These are phyloP conservation scores for Myripristis murdjan DNA, from an alignment of 2,797 vertebrate genomes.

Conservation along the genomic window DNA sequence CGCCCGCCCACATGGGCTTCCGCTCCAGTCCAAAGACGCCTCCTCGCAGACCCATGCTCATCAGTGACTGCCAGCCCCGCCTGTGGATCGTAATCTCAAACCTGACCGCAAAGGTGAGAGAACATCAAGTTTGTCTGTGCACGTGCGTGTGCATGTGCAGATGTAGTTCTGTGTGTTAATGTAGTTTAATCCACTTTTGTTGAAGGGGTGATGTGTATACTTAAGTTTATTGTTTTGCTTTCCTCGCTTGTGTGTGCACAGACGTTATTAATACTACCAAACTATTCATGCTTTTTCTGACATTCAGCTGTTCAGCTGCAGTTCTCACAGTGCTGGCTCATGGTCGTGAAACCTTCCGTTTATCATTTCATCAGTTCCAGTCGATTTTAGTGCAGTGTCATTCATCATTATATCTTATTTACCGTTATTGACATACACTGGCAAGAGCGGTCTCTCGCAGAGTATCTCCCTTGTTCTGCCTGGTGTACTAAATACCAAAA, in stretches of 20 bases:
- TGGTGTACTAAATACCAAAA: constrained; percentile 25
- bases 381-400: constrained; percentile 7
- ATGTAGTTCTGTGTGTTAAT: background rate
- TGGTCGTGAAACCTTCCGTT: constrained; percentile 56
- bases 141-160: background rate
- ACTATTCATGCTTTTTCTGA: constrained; percentile 51
- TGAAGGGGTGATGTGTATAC: constrained; percentile 36
- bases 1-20: constrained; percentile 98
- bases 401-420: constrained; percentile 29
- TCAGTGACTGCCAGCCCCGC: constrained; percentile 95
- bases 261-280: constrained; percentile 51
- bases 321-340: constrained; percentile 70
- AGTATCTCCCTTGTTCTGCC: constrained; percentile 30
- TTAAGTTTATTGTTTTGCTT: constrained; percentile 27
- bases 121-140: constrained; percentile 7
- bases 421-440: constrained; percentile 12
- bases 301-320: constrained; percentile 47
- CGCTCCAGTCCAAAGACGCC: constrained; percentile 98
- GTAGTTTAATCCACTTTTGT: constrained; percentile 17
- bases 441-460: constrained; percentile 5
- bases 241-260: constrained; percentile 39
- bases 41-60: constrained; percentile 91
- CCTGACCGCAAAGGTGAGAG: constrained; percentile 98
- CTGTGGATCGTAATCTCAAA: constrained; percentile 98
- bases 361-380: constrained; percentile 11